A percentile compares a stretch with the other conserved stretches of the same genome.
phyloP scores from a whole-genome alignment of 2,888 invertebrate genomes.

The Drosophila stalkeri region DNA sequence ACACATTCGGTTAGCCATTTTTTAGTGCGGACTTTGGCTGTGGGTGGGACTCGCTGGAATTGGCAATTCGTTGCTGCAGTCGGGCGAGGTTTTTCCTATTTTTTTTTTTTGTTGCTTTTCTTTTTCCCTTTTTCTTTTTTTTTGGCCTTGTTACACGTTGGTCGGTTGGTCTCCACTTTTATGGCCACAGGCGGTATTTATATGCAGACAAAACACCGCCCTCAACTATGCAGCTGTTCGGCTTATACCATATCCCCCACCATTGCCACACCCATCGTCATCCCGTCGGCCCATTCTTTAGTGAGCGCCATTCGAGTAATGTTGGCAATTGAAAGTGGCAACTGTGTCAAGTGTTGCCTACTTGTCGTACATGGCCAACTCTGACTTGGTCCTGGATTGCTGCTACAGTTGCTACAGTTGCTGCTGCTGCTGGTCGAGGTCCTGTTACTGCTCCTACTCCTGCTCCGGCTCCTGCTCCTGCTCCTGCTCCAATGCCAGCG shows the following conservation, averaged over 20 bases:
- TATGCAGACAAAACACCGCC: constrained; percentile 75
- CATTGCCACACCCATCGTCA: neutral
- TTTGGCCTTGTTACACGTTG: constrained; percentile 74
- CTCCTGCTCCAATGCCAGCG: constrained; percentile 38
- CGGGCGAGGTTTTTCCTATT: constrained; percentile 29
- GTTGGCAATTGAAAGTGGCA: constrained; percentile 83
- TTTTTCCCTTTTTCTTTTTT: constrained; percentile 4
- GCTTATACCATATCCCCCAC: neutral
- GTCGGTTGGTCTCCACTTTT: constrained; percentile 83
- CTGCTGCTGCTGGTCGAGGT: neutral
- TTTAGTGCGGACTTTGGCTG: constrained; percentile 60
- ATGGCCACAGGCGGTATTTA: constrained; percentile 85
- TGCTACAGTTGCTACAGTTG: neutral
- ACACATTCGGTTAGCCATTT: constrained; percentile 79
- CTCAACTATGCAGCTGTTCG: constrained; percentile 53
- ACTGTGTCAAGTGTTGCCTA: constrained; percentile 83
- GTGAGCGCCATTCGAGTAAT: constrained; percentile 72
- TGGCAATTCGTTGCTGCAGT: constrained; percentile 54
- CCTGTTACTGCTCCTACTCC: neutral
- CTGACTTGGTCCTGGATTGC: constrained; percentile 26
- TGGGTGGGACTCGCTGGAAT: constrained; percentile 15
- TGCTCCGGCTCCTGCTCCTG: neutral
- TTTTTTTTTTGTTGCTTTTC: neutral
- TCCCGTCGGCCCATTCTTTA: constrained; percentile 39
- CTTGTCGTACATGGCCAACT: constrained; percentile 75